Evolutionary conservation across 1,140 invertebrate genomes (phyloP).

Genomic region (Cydia fagiglandana): DNA sequence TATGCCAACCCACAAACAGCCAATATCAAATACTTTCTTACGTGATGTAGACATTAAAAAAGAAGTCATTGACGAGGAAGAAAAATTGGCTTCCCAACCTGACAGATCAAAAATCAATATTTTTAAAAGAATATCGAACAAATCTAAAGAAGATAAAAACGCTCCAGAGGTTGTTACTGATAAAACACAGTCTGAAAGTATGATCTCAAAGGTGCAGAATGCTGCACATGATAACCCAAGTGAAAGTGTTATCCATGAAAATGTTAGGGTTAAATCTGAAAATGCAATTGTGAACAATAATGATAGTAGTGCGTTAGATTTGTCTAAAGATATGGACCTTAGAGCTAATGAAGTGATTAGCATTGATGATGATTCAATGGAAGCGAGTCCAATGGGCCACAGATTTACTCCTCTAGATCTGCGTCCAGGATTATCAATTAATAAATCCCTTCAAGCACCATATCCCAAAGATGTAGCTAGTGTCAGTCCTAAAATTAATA

Average conservation of each 20-base stretch:
- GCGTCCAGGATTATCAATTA: constrained; percentile 62
- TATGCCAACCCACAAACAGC: constrained; percentile 66
- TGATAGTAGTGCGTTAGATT: constrained; percentile 73
- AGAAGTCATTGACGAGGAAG: constrained; percentile 80
- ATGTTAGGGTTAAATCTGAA: constrained; percentile 59
- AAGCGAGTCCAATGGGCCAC: constrained; percentile 53
- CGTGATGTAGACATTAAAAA: constrained; percentile 72
- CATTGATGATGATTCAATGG: constrained; percentile 74
- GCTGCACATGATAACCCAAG: constrained; percentile 55
- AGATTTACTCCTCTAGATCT: constrained; percentile 46
- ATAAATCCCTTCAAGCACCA: constrained; percentile 66
- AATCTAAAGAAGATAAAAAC: constrained; percentile 84
- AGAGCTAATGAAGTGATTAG: constrained; percentile 73
- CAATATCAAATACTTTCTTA: constrained; percentile 70
- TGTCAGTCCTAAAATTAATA: constrained; percentile 73
- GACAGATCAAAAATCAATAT: constrained; percentile 91
- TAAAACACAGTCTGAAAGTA: constrained; percentile 75
- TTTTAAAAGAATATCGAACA: constrained; percentile 90
- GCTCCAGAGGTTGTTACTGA: constrained; percentile 75
- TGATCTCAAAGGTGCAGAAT: constrained; percentile 73
- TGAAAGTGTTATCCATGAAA: constrained; percentile 50
- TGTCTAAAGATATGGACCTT: constrained; percentile 72
- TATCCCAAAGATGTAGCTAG: constrained; percentile 70
- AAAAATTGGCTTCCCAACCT: constrained; percentile 87
- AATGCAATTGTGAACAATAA: constrained; percentile 73